Base-by-base conservation (phyloP, 2,797 vertebrate genomes). In the Pseudochirops cupreus region DNA sequence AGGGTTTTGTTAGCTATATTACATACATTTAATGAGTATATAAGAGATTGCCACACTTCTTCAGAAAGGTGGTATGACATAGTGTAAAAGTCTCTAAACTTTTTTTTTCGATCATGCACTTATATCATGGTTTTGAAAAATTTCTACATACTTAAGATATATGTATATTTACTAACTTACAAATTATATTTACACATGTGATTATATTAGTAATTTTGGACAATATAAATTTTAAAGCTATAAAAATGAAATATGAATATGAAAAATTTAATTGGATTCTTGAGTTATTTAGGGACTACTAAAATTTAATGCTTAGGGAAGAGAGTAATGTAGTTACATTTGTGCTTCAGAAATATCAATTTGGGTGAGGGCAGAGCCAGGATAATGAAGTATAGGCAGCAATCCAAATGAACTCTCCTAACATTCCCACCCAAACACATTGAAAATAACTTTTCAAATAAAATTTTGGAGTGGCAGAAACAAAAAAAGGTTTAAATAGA, bases 21-120 rank as follows among this genome's bases (percentile, higher is more conserved):
- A 3, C 39, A 90, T 87, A 95, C 4, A 90, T 29, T 33, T 92
- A 28, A 52, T 94, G 89, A 92, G 56, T 94, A 91, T 18, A 91
- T 26, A 26, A 56, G 5, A 92, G 54, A 91, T n/a, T 92, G 92
- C 0, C 1, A 52, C 52, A 39, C 6, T 87, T 87, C 74, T 87
- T 87, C 74, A 87, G n/a, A 11, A 7, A 82, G 74, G 74, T 82
- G 39, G 3, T 46, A 82, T 82, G 21, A 2, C 26, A 82, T 26
- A 46, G 39, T 82, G 21, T 46, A 82, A 82, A 87, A 26, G 39
- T 26, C 9, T 11, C 74, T 82, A 82, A 82, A 82, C 6, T 46
- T 39, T 39, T 67, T 82, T 39, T 59, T 46, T 46, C 9, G 31
- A 62, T 62, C 13, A 33, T 62, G 59, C 4, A 62, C 31, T 4